Base-by-base conservation (phyloP, 2,113 vertebrate genomes). In the Tetrao urogallus region DNA sequence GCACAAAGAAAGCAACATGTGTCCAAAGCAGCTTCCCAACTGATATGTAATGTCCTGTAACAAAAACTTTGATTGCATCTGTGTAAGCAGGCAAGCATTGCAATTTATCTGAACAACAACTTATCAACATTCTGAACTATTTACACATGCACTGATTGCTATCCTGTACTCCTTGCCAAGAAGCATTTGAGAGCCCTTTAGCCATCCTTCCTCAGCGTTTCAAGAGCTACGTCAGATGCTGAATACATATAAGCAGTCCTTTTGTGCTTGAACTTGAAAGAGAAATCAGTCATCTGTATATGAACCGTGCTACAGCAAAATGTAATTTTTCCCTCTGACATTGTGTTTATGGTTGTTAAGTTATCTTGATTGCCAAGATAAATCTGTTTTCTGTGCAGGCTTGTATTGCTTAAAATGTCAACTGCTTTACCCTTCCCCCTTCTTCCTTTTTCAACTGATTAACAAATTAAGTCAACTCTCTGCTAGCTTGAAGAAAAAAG, bases 271-370 rank as follows among this genome's bases (percentile, higher is more conserved):
- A 97, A 97, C 90, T 97, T 97, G 94, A 97, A 98, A 98, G 69
- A 88, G 82, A 96, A 96, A 96, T 96, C 97, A 98, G 94, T 98
- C 95, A 97, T 97, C 97, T 98, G 88, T 96, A 93, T 92, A 96
- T 91, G 90, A 97, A 96, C 95, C 96, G 90, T 90, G 94, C 96
- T 96, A 85, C 72, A 97, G 96, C 76, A 96, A 97, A 98, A 97
- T 93, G 96, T 95, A 96, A 96, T 97, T 98, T 98, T 97, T 97
- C 73, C 93, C 84, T 92, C 89, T 98, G 96, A 98, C 96, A 97
- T 92, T 8, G 71, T 97, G 96, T 97, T 96, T 97, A 97, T 96
- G 93, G 92, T 97, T 97, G 94, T 97, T 97, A 97, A 96, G 94
- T 88, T 97, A 95, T 97, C 96, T 96, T 96, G 97, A 98, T 98